Evolutionary conservation across 2,797 vertebrate species (phyloP).

Genomic region (Gymnothorax reevesii): DNA sequence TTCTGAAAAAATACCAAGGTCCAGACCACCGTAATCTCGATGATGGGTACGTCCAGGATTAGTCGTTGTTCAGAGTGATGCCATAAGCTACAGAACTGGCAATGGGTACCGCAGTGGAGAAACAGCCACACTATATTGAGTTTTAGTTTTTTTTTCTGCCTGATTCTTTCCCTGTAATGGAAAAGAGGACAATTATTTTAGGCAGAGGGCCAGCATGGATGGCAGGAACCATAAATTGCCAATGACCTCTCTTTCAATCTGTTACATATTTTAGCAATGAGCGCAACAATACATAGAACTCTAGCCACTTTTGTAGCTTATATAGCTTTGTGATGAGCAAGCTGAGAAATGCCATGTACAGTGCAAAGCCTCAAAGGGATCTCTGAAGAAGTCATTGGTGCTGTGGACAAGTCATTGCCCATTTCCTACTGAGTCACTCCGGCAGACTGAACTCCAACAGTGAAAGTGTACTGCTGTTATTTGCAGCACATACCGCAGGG

Average conservation of each 20-base stretch:
- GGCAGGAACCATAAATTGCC: not conserved
- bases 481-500: not conserved
- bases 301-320: not conserved
- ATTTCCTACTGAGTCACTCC: not conserved
- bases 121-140: not conserved
- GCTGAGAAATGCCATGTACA: not conserved
- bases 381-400: not conserved
- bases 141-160: not conserved
- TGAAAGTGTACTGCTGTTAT: not conserved
- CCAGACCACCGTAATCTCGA: too few species aligned
- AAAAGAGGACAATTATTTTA: not conserved
- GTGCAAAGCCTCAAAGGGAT: not conserved
- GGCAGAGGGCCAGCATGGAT: not conserved
- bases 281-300: not conserved
- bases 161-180: not conserved
- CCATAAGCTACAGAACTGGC: not conserved
- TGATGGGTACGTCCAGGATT: not conserved
- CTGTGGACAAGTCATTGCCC: not conserved
- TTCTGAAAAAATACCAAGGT: too few species aligned
- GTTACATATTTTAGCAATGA: not conserved
- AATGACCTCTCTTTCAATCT: not conserved
- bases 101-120: not conserved
- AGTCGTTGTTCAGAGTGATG: not conserved
- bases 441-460: conserved; percentile 1
- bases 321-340: not conserved